These are phyloP conservation scores for Phortica variegata DNA, from an alignment of 1,140 invertebrate species.

Conservation along the genomic window DNA sequence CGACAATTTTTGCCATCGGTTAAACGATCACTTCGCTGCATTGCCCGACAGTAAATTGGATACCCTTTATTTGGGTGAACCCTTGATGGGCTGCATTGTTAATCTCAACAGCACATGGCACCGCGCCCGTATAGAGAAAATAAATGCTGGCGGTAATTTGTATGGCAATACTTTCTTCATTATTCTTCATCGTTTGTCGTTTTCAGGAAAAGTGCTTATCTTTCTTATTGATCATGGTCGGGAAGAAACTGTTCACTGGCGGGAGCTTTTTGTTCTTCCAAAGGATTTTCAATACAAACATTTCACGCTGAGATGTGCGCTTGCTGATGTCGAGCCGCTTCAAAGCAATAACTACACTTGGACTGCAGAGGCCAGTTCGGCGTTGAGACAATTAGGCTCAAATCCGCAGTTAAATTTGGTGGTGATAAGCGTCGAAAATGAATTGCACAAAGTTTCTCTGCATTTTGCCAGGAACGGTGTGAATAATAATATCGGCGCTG, in stretches of 20 bases:
- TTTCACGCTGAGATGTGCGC: slow-evolving; percentile 23
- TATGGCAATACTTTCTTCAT: background rate
- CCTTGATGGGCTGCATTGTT: slow-evolving; percentile 27
- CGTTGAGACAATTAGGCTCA: slow-evolving; percentile 28
- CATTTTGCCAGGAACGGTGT: slow-evolving; percentile 17
- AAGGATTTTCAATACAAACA: slow-evolving; percentile 12
- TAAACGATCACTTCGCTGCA: slow-evolving; percentile 18
- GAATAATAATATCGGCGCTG: slow-evolving; percentile 25
- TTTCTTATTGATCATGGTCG: slow-evolving; percentile 38
- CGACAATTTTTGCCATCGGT: background rate
- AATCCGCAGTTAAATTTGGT: slow-evolving; percentile 37
- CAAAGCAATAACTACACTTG: slow-evolving; percentile 29
- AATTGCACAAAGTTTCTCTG: slow-evolving; percentile 23
- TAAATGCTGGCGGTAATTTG: slow-evolving; percentile 1
- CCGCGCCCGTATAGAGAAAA: slow-evolving; percentile 30
- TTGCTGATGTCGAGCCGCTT: slow-evolving; percentile 43
- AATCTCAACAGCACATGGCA: slow-evolving; percentile 25
- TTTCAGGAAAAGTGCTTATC: slow-evolving; percentile 27
- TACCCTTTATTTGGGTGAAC: slow-evolving; percentile 27
- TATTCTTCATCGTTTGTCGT: background rate
- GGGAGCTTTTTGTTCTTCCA: slow-evolving; percentile 26
- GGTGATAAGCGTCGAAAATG: slow-evolving; percentile 8
- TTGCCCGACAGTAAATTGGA: slow-evolving; percentile 9
- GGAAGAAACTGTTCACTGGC: slow-evolving; percentile 23
- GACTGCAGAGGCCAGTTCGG: slow-evolving; percentile 22